Conservation (phyloP, 2,113 vertebrate genomes). For the Alethe castanea region DNA sequence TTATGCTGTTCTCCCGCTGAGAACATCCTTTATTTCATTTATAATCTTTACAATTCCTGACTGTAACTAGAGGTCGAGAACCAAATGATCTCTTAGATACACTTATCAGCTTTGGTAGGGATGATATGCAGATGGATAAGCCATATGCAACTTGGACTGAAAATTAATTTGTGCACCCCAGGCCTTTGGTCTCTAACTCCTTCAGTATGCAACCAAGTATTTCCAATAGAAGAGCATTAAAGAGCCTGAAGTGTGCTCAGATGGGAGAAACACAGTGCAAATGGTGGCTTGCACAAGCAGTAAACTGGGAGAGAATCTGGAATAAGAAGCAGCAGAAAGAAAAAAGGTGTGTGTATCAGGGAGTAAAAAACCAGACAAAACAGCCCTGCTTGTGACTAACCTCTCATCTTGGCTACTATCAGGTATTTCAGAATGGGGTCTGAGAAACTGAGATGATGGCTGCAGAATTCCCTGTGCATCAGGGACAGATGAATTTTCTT, state of each 20-base stretch:
- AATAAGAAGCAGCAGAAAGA: neutral
- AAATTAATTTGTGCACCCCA: neutral
- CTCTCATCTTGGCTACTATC: neutral
- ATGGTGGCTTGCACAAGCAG: neutral
- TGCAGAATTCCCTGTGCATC: neutral
- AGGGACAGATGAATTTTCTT: neutral
- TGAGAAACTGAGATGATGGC: neutral
- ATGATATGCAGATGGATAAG: neutral
- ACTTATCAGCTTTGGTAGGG: neutral
- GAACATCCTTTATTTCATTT: neutral
- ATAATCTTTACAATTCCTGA: neutral
- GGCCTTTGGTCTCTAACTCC: neutral
- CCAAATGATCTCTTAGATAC: neutral
- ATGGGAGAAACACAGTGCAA: neutral
- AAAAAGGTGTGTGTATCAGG: neutral
- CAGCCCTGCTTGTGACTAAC: neutral
- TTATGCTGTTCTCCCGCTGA: neutral
- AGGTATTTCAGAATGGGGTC: neutral
- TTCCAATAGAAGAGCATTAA: neutral
- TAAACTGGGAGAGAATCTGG: neutral
- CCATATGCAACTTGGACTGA: neutral
- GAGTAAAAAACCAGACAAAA: neutral
- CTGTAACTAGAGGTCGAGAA: neutral
- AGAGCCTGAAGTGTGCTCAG: neutral
- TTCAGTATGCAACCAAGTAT: fast-evolving